Conservation (phyloP, 2,888 invertebrate genomes). For the Hydrotaea diabolus region DNA sequence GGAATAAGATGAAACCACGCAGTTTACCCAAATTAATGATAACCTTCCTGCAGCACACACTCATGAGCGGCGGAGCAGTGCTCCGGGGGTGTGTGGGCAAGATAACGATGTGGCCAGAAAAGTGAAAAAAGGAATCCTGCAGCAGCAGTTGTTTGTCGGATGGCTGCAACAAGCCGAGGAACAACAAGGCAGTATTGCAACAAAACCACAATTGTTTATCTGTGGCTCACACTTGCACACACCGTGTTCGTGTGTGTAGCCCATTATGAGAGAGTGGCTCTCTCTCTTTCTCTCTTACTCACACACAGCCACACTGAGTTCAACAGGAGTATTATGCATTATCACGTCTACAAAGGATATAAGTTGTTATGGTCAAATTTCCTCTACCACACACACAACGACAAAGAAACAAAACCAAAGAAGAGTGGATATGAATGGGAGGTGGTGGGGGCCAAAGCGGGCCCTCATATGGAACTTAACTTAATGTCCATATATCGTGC, state of each 20-base stretch:
- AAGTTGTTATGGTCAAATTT: conserved; percentile 49
- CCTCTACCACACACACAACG: conserved; percentile 1
- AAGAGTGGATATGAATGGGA: neutral
- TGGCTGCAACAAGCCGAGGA: neutral
- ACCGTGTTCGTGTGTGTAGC: conserved; percentile 11
- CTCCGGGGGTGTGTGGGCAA: conserved; percentile 30
- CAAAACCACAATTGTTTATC: conserved; percentile 52
- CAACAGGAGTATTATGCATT: conserved; percentile 48
- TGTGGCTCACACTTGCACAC: conserved; percentile 10
- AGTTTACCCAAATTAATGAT: conserved; percentile 60
- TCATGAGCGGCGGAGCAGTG: neutral
- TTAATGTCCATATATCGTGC: conserved; percentile 59
- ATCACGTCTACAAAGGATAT: conserved; percentile 47
- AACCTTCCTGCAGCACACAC: conserved; percentile 12
- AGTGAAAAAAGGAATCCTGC: neutral
- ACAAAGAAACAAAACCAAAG: neutral
- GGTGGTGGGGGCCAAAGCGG: neutral
- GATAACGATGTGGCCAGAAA: conserved; percentile 50
- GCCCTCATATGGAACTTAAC: conserved; percentile 22
- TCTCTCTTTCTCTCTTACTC: too few species aligned
- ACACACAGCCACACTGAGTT: neutral
- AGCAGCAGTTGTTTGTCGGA: neutral
- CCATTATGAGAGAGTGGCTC: neutral
- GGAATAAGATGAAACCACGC: conserved; percentile 54
- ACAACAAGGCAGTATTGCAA: conserved; percentile 16